Evolutionary conservation across 35 echinoderm and acorn worm genomes (phyloP).

Genomic region (Heliocidaris erythrogramma): DNA sequence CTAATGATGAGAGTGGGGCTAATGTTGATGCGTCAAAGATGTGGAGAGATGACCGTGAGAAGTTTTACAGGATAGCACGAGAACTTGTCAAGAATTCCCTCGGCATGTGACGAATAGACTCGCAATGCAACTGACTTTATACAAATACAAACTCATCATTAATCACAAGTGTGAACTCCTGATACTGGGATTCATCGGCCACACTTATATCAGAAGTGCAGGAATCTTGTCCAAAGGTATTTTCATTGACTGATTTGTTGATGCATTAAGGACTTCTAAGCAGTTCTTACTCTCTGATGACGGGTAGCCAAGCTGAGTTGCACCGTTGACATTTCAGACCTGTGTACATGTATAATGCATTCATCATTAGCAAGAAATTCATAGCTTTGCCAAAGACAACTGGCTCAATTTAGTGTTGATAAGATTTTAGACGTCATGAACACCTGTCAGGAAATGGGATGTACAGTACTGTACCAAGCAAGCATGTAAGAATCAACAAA

Average conservation of each 20-base stretch:
- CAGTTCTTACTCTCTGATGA: not conserved
- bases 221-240: not conserved
- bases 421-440: too few relatives aligned
- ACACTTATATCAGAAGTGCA: not conserved
- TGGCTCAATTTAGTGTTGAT: too few relatives aligned
- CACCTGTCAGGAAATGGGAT: too few relatives aligned
- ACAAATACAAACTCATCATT: not conserved
- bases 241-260: not conserved
- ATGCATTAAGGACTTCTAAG: not conserved
- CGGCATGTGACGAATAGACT: slow-evolving; percentile 47
- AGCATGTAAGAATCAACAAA: too few relatives aligned
- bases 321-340: too few relatives aligned
- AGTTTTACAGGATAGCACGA: slow-evolving; percentile 73
- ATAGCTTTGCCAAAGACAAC: too few relatives aligned
- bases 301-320: too few relatives aligned
- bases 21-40: slow-evolving; percentile 99
- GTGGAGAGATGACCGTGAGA: slow-evolving; percentile 90
- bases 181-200: not conserved
- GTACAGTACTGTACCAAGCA: too few relatives aligned
- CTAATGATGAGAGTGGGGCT: slow-evolving; percentile 98
- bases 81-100: slow-evolving; percentile 88
- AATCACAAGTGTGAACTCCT: not conserved
- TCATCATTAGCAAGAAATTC: too few relatives aligned
- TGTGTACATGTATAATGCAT: too few relatives aligned
- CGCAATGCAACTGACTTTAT: not conserved